phyloP scores from a whole-genome alignment of 2,113 vertebrate species.

The Anarrhichthys ocellatus region DNA sequence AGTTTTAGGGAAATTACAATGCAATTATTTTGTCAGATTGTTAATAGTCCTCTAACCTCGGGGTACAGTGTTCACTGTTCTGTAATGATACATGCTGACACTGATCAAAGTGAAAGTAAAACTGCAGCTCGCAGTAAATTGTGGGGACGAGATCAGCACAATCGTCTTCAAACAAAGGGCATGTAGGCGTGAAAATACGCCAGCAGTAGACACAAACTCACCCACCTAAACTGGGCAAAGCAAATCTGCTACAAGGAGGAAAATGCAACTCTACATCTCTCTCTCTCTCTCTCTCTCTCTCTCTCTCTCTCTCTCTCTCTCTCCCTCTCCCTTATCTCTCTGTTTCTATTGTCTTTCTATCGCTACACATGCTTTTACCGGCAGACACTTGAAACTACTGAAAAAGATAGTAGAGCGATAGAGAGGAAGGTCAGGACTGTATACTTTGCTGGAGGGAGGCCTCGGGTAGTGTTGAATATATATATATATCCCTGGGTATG shows the following conservation, averaged over 20 bases:
- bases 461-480: neutral
- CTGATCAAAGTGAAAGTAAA: constrained; percentile 75
- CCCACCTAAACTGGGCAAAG: constrained; percentile 43
- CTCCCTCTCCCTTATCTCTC: neutral
- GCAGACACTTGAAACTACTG: constrained; percentile 13
- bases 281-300: neutral
- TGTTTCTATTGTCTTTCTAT: constrained; percentile 10
- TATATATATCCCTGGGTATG: neutral
- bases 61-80: constrained; percentile 59
- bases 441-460: constrained; percentile 33
- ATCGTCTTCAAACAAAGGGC: constrained; percentile 64
- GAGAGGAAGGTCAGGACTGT: constrained; percentile 37
- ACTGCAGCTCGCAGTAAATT: constrained; percentile 70
- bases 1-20: constrained; percentile 61
- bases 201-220: constrained; percentile 46
- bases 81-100: constrained; percentile 72
- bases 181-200: constrained; percentile 65
- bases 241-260: constrained; percentile 38
- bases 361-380: constrained; percentile 37
- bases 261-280: constrained; percentile 12
- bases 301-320: neutral
- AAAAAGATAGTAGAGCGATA: constrained; percentile 24
- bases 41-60: constrained; percentile 61
- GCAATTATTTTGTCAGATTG: constrained; percentile 75
- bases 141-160: constrained; percentile 70